Evolutionary conservation across 2,797 vertebrate species (phyloP).

Genomic region (Gymnocypris eckloni): DNA sequence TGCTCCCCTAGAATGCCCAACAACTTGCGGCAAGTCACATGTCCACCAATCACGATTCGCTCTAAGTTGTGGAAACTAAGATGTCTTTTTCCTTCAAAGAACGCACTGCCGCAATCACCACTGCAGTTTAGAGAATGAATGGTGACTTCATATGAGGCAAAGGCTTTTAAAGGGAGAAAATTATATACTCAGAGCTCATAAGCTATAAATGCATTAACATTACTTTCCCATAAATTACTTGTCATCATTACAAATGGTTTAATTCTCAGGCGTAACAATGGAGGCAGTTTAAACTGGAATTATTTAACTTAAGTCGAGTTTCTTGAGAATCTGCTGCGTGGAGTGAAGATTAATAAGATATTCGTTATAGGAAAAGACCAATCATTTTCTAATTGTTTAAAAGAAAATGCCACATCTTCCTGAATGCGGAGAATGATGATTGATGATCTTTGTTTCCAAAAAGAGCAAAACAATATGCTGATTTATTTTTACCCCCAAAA

Average conservation of each 20-base stretch:
- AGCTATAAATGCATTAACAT: slow-evolving; percentile 44
- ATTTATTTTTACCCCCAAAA: too few relatives aligned
- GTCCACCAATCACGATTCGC: not conserved
- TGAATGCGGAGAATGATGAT: not conserved
- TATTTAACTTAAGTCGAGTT: not conserved
- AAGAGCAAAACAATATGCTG: too few relatives aligned
- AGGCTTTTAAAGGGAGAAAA: slow-evolving; percentile 34
- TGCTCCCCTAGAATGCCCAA: not conserved
- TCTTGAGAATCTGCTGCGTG: not conserved
- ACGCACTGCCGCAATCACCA: not conserved
- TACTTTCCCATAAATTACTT: slow-evolving; percentile 44
- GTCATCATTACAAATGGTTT: slow-evolving; percentile 45
- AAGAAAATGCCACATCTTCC: not conserved
- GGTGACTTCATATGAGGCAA: not conserved
- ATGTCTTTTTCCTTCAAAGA: not conserved
- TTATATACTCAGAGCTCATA: slow-evolving; percentile 27
- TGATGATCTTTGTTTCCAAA: slow-evolving; percentile 8
- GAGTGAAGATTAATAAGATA: slow-evolving; percentile 34
- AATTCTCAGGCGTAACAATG: slow-evolving; percentile 37
- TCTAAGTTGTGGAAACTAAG: not conserved
- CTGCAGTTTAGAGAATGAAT: slow-evolving; percentile 18
- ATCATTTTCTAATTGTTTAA: slow-evolving; percentile 30
- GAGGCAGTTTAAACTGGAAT: slow-evolving; percentile 28
- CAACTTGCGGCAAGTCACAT: not conserved
- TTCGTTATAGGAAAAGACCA: slow-evolving; percentile 29